phyloP scores from a whole-genome alignment of 2,797 vertebrate species.

The Varecia variegata region DNA sequence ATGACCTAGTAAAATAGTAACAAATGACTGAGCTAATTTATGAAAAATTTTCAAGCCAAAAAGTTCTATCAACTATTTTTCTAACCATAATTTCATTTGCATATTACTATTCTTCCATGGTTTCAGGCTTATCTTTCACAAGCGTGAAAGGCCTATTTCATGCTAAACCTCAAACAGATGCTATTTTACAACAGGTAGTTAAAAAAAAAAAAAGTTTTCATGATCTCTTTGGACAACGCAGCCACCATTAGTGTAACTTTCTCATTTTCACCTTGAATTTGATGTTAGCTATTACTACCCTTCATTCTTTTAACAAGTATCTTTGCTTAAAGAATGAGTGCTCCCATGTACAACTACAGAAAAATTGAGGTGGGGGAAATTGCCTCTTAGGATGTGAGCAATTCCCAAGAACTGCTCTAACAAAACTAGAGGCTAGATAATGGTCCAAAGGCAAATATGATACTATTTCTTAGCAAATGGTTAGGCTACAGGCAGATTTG shows the following conservation, averaged over 20 bases:
- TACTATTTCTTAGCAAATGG: not conserved
- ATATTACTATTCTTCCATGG: not conserved
- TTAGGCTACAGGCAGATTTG: not conserved
- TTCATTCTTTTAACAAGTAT: conserved; percentile 16
- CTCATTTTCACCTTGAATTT: not conserved
- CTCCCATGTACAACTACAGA: not conserved
- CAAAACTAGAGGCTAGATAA: not conserved
- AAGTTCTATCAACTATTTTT: not conserved
- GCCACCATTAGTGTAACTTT: not conserved
- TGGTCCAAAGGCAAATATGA: not conserved
- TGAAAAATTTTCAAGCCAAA: conserved; percentile 32
- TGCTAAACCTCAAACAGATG: not conserved
- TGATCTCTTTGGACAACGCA: not conserved
- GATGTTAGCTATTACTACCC: not conserved
- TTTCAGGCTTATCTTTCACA: not conserved
- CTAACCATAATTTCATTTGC: not conserved
- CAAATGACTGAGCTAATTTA: not conserved
- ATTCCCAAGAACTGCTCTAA: not conserved
- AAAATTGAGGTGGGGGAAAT: not conserved
- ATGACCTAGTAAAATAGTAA: not conserved
- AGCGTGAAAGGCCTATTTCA: not conserved
- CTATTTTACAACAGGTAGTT: not conserved
- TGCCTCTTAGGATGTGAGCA: not conserved
- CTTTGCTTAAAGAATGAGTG: not conserved
- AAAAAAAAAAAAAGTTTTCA: not conserved